Percentiles rank a stretch among this genome's conserved stretches.
These are phyloP conservation scores for Pristionchus exspectatus DNA, from an alignment of 2,888 invertebrate species.

Conservation along the genomic window DNA sequence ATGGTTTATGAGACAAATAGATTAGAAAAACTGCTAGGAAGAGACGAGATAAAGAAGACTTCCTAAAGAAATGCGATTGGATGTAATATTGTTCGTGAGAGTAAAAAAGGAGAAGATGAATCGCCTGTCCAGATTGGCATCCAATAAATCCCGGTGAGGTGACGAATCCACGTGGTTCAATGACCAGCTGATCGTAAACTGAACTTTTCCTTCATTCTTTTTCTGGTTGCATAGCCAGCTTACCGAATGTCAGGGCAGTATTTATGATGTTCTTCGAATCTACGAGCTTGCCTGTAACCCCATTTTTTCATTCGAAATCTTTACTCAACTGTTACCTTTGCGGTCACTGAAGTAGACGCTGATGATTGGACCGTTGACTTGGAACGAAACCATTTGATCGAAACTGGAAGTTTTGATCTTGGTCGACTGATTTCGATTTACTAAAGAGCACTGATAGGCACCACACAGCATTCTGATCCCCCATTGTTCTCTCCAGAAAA, in stretches of 20 bases:
- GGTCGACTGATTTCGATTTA: background rate
- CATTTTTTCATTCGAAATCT: too few species aligned
- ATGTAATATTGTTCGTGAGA: too few species aligned
- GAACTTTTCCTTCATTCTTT: background rate
- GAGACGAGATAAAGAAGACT: too few species aligned
- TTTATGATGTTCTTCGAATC: background rate
- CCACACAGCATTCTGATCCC: too few species aligned
- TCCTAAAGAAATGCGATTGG: too few species aligned
- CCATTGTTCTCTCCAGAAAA: too few species aligned
- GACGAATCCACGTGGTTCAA: background rate
- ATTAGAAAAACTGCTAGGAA: too few species aligned
- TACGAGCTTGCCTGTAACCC: background rate
- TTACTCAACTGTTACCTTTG: background rate
- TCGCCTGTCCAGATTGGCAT: background rate
- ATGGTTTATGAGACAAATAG: too few species aligned
- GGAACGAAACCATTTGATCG: background rate
- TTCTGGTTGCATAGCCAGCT: background rate
- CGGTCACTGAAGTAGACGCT: conserved; percentile 21
- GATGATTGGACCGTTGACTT: conserved; percentile 15
- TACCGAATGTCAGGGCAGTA: background rate
- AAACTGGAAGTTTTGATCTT: background rate
- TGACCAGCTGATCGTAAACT: background rate
- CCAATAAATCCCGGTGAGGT: conserved; percentile 14
- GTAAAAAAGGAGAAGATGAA: too few species aligned
- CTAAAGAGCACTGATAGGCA: too few species aligned